Evolutionary conservation across 2,113 vertebrate genomes (phyloP).

Genomic region (Asarcornis scutulata): DNA sequence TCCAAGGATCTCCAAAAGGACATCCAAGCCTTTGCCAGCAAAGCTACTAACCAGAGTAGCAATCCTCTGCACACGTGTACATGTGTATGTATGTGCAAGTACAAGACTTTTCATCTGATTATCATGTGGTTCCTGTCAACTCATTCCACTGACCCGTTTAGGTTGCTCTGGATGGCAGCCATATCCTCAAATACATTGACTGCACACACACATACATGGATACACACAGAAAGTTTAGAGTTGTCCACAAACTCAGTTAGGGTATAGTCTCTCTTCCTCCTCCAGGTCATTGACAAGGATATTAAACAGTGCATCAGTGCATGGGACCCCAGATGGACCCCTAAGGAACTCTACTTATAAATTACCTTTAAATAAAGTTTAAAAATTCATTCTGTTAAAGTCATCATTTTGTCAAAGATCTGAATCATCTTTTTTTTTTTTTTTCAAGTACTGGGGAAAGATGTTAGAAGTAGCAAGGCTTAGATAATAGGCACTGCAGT

Average conservation of each 20-base stretch:
- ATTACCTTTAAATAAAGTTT: not conserved
- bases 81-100: not conserved
- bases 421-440: not conserved
- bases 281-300: not conserved
- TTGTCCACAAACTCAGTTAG: not conserved
- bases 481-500: not conserved
- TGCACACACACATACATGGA: not conserved
- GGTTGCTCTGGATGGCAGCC: not conserved
- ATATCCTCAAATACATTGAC: not conserved
- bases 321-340: fast-evolving
- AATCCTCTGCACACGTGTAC: not conserved
- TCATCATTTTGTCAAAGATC: not conserved
- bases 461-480: not conserved
- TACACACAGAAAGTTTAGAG: not conserved
- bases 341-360: not conserved
- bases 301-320: not conserved
- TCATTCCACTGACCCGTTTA: not conserved
- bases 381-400: not conserved
- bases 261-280: not conserved
- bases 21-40: not conserved
- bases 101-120: not conserved
- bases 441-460: not conserved
- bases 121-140: not conserved
- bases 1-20: not conserved
- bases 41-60: not conserved